phyloP scores from a whole-genome alignment of 2,888 invertebrate species.

The Lepidochrysops patricia region DNA sequence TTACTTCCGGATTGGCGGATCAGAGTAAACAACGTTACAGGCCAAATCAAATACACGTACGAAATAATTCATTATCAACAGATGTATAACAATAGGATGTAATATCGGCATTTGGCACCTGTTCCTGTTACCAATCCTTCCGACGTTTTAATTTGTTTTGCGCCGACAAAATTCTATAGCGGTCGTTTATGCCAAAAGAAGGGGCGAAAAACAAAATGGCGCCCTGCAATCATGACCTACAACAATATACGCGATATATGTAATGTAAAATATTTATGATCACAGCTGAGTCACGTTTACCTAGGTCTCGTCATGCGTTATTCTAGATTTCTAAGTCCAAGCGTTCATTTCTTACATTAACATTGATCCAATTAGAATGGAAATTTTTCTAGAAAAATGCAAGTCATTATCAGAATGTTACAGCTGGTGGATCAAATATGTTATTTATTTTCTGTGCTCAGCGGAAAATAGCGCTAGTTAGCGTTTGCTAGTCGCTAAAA shows the following conservation, averaged over 20 bases:
- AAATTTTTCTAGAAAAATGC: not conserved
- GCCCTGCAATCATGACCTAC: constrained; percentile 18
- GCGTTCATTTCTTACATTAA: not conserved
- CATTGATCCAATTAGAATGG: not conserved
- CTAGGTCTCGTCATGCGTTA: not conserved
- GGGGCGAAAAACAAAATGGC: not conserved
- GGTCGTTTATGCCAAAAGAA: not conserved
- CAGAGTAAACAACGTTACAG: not conserved
- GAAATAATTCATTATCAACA: not conserved
- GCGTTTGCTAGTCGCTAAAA: no score
- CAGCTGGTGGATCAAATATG: no score
- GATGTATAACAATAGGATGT: not conserved
- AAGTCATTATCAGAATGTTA: not conserved
- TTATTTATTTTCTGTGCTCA: no score
- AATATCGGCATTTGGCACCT: not conserved
- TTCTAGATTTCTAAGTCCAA: not conserved
- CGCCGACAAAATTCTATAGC: not conserved
- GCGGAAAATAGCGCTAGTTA: no score
- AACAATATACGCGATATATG: constrained; percentile 8
- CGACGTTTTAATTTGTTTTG: not conserved
- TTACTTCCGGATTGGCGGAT: not conserved
- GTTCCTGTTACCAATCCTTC: not conserved
- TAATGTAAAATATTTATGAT: not conserved
- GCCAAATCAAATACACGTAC: not conserved
- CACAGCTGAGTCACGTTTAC: not conserved